Base-by-base conservation (phyloP, 2,888 invertebrate species). In the Latheticus oryzae region DNA sequence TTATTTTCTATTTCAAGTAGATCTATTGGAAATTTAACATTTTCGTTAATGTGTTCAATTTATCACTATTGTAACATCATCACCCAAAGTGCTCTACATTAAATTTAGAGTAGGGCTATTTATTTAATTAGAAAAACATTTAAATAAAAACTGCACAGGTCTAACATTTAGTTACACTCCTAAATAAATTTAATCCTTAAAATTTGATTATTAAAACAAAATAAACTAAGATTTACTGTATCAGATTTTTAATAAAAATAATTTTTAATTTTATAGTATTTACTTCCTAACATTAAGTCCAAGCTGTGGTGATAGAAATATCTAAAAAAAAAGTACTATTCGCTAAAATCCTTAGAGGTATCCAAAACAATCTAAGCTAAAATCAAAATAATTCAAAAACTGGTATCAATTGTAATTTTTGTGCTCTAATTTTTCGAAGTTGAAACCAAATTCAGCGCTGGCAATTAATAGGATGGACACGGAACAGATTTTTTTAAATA, bases 21-120 rank as follows among this genome's bases (percentile, higher is more conserved):
- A n/a, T n/a, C n/a, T n/a, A n/a, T n/a, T n/a, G n/a, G 23, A 16
- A 37, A 5, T 5, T 15, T 45, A 7, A 32, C 17, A 30, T 48
- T 48, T n/a, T 32, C 21, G 11, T 33, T 12, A 32, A 12, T 35
- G 8, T 16, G 26, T 35, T 13, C 9, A 9, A 32, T 11, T 9
- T 40, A 26, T 30, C 32, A 40, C 40, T 3, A 11, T 12, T 21
- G 13, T 51, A 17, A 38, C 19, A 48, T 37, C 37, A 51, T 57
- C 51, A 51, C 57, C 57, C 57, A 28, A 57, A 57, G 51, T 57
- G 51, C 51, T 57, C 56, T 57, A 57, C 50, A 57, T 56, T 33
- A 42, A 51, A 51, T 26, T 51, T 51, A 51, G 51, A 50, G 9
- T 56, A 51, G 26, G 30, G 33, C 37, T 40, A 32, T 40, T 40